A percentile compares a stretch with the other conserved stretches of the same genome.
phyloP scores from a whole-genome alignment of 2,888 invertebrate genomes.

The Scrobipalpa costella region DNA sequence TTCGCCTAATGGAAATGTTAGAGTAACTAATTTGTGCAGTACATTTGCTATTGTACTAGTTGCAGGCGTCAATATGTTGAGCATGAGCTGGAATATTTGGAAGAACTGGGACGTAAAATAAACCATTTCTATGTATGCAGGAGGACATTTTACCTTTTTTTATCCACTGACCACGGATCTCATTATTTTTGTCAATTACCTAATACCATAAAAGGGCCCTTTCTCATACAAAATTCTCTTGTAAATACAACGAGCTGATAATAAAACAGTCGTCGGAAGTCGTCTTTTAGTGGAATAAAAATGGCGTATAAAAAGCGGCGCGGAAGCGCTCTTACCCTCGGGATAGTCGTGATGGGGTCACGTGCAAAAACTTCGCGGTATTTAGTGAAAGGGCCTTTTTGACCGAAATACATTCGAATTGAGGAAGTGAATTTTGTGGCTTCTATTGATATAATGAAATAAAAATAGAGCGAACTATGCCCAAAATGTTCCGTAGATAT shows the following conservation, averaged over 20 bases:
- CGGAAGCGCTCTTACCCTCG: slow-evolving; percentile 42
- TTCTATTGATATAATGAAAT: background rate
- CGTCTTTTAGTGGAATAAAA: slow-evolving; percentile 55
- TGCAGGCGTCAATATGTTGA: background rate
- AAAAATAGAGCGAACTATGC: background rate
- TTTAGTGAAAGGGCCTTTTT: slow-evolving; percentile 63
- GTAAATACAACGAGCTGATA: slow-evolving; percentile 53
- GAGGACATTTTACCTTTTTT: background rate
- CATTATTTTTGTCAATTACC: slow-evolving; percentile 17
- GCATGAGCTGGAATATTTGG: background rate
- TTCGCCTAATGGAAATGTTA: slow-evolving; percentile 25
- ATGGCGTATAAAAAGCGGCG: slow-evolving; percentile 52
- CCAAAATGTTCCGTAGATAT: background rate
- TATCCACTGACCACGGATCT: slow-evolving; percentile 1
- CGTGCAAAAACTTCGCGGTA: slow-evolving; percentile 71
- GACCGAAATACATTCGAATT: slow-evolving; percentile 58
- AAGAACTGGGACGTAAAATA: background rate
- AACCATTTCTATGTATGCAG: background rate
- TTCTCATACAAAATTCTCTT: slow-evolving; percentile 40
- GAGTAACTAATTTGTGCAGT: slow-evolving; percentile 12
- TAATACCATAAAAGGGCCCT: slow-evolving; percentile 4
- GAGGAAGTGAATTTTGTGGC: slow-evolving; percentile 25
- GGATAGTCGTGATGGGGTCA: slow-evolving; percentile 66
- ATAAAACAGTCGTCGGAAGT: slow-evolving; percentile 63
- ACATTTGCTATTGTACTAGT: background rate